Conservation (phyloP, 1,140 invertebrate species). For the Drosophila seguyi region DNA sequence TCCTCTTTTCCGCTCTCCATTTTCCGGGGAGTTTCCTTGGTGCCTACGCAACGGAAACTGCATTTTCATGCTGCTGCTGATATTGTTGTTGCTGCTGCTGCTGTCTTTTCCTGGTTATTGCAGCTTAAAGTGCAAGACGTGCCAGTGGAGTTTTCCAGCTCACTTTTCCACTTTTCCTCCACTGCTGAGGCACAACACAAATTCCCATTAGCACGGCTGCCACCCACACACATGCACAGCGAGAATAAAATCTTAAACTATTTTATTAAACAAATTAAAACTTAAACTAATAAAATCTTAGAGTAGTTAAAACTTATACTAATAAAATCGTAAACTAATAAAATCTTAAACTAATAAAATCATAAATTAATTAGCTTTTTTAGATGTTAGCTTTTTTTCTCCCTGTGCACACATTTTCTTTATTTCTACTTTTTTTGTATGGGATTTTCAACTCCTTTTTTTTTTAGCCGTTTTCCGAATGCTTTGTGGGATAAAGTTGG, state of each 20-base stretch:
- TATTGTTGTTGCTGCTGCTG: conserved; percentile 26
- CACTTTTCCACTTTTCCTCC: conserved; percentile 1
- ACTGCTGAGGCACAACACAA: conserved; percentile 53
- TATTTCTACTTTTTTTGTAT: neutral
- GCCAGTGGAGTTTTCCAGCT: conserved; percentile 37
- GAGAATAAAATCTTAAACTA: too few relatives aligned
- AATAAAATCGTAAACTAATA: too few relatives aligned
- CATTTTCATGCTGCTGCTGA: conserved; percentile 54
- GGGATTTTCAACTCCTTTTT: conserved; percentile 23
- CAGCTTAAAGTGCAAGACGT: conserved; percentile 74
- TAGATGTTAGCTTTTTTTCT: too few relatives aligned
- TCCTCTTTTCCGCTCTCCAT: neutral
- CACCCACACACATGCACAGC: neutral
- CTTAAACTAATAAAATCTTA: too few relatives aligned
- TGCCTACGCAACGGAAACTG: conserved; percentile 55
- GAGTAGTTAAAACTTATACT: too few relatives aligned
- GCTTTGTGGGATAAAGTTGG: conserved; percentile 77
- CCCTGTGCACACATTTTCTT: too few relatives aligned
- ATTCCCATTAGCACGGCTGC: conserved; percentile 74
- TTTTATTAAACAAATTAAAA: too few relatives aligned
- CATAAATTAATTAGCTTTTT: too few relatives aligned
- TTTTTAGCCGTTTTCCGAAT: conserved; percentile 36
- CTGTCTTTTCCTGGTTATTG: conserved; percentile 58
- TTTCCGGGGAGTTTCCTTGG: conserved; percentile 5
- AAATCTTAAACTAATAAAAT: too few relatives aligned